These are phyloP conservation scores for Chymomyza costata DNA, from an alignment of 1,140 invertebrate species.

Conservation along the genomic window DNA sequence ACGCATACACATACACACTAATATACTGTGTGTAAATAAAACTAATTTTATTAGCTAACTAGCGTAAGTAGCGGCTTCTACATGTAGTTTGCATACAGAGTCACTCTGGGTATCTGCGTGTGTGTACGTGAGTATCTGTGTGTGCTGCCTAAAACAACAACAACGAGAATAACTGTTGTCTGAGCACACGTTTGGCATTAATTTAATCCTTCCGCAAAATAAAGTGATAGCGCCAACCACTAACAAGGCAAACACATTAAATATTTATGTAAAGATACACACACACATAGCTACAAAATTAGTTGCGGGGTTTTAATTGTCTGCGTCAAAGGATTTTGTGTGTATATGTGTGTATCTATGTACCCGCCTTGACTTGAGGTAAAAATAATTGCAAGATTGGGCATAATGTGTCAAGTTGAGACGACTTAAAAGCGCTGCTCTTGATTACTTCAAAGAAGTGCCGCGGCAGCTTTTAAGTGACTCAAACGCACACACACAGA, in stretches of 20 bases:
- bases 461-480: background rate
- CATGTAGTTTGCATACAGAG: conserved; percentile 57
- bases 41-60: conserved; percentile 71
- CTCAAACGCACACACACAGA: conserved; percentile 1
- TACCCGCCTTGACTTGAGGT: conserved; percentile 44
- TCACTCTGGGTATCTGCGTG: conserved; percentile 23
- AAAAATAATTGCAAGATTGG: conserved; percentile 74
- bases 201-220: conserved; percentile 75
- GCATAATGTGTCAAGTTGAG: conserved; percentile 61
- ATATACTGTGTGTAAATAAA: conserved; percentile 61
- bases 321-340: conserved; percentile 52
- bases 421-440: conserved; percentile 27
- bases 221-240: conserved; percentile 72
- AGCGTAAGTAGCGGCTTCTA: conserved; percentile 68
- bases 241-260: conserved; percentile 74
- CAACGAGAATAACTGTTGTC: background rate
- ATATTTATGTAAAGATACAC: conserved; percentile 56
- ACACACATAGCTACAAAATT: conserved; percentile 22
- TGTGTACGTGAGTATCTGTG: conserved; percentile 26
- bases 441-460: conserved; percentile 63
- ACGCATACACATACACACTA: background rate
- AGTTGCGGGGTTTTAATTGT: conserved; percentile 60
- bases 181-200: conserved; percentile 61
- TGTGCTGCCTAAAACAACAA: conserved; percentile 60
- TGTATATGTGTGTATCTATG: background rate